These are phyloP conservation scores for Prinia subflava DNA, from an alignment of 2,113 vertebrate genomes.

Conservation along the genomic window DNA sequence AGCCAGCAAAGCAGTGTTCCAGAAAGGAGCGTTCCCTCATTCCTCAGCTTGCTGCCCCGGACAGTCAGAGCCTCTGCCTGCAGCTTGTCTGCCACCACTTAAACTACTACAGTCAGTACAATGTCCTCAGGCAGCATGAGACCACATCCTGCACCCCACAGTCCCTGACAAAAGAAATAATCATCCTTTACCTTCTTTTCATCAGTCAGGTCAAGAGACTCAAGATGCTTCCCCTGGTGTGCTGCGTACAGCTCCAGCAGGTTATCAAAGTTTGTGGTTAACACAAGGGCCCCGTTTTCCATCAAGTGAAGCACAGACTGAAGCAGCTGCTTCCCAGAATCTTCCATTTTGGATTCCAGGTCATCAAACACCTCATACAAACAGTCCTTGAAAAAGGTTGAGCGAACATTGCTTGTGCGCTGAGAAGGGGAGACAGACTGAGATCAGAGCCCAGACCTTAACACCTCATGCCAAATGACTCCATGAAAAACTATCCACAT, in stretches of 20 bases:
- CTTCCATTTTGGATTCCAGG: conserved; percentile 95
- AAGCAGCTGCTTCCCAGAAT: conserved; percentile 89
- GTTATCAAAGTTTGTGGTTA: conserved; percentile 97
- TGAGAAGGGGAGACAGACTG: conserved; percentile 20
- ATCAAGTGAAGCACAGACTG: conserved; percentile 91
- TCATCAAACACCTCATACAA: conserved; percentile 95
- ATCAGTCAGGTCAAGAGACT: conserved; percentile 93
- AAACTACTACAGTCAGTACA: not conserved
- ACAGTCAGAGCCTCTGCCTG: not conserved
- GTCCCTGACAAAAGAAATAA: not conserved
- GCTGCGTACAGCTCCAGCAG: conserved; percentile 91
- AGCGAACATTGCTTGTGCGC: conserved; percentile 92
- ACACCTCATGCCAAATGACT: not conserved
- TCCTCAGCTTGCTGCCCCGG: not conserved
- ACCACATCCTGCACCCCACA: not conserved
- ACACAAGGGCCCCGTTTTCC: conserved; percentile 90
- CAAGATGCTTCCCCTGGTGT: conserved; percentile 89
- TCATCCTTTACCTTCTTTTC: conserved; percentile 85
- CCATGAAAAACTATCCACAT: fast-evolving
- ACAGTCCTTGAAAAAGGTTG: conserved; percentile 96
- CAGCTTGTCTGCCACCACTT: not conserved
- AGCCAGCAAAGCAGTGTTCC: not conserved
- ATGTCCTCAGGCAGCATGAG: not conserved
- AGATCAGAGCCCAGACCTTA: not conserved
- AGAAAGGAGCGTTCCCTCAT: not conserved